A percentile compares a stretch with the other conserved stretches of the same genome.
phyloP scores from a whole-genome alignment of 2,113 vertebrate genomes.

The Aplodontia rufa region DNA sequence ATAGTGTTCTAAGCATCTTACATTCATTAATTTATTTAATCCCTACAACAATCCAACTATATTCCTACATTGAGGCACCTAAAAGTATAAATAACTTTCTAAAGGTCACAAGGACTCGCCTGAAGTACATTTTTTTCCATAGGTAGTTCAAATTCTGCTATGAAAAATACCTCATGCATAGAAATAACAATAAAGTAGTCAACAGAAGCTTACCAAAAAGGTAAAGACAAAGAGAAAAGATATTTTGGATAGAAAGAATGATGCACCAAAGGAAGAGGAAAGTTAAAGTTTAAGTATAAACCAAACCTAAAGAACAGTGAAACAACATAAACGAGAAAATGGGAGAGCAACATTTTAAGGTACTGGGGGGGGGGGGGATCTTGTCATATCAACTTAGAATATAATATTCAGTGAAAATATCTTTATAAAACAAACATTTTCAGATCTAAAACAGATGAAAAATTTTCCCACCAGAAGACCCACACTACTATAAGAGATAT shows the following conservation, averaged over 20 bases:
- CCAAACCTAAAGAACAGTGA: background rate
- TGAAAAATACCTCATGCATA: conserved; percentile 13
- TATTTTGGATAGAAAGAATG: background rate
- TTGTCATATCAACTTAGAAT: background rate
- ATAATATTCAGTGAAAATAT: background rate
- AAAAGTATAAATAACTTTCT: background rate
- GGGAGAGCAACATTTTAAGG: background rate
- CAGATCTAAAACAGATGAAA: background rate
- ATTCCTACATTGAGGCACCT: background rate
- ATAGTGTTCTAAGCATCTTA: background rate
- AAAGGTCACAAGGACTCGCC: conserved; percentile 6
- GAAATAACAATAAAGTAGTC: background rate
- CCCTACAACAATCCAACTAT: background rate
- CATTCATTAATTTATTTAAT: conserved; percentile 18
- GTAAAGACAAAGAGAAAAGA: background rate
- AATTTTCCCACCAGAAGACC: background rate
- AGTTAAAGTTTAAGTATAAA: background rate
- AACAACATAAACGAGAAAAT: background rate
- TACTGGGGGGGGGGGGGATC: background rate
- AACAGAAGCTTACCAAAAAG: background rate
- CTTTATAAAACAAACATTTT: background rate
- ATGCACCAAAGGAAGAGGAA: background rate
- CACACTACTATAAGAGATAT: background rate
- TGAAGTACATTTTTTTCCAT: background rate
- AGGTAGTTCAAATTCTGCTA: background rate